Percentiles rank a stretch among this genome's conserved stretches.
These are phyloP conservation scores for Nannoperca obscura DNA, from an alignment of 2,797 vertebrate genomes.

Conservation along the genomic window DNA sequence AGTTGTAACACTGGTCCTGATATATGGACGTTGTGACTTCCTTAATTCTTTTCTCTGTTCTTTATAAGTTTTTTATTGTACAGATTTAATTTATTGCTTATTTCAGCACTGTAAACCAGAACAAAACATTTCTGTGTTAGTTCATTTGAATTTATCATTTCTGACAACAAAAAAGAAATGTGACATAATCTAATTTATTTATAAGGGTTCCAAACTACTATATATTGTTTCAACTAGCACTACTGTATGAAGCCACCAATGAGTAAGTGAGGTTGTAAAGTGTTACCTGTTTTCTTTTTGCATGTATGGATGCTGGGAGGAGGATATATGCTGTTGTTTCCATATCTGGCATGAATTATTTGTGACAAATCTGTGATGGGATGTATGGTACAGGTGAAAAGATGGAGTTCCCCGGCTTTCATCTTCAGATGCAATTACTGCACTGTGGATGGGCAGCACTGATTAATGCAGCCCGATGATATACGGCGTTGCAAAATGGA, in stretches of 20 bases:
- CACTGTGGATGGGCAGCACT: constrained; percentile 63
- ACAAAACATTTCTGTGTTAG: not conserved
- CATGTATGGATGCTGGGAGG: not conserved
- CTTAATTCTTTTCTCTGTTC: constrained; percentile 21
- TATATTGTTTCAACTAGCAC: not conserved
- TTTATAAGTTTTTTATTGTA: constrained; percentile 22
- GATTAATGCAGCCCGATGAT: constrained; percentile 75
- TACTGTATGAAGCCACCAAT: no score
- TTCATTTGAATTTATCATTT: not conserved
- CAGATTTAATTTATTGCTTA: not conserved
- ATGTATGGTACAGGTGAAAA: constrained; percentile 66
- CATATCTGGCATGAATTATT: constrained; percentile 66
- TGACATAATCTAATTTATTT: not conserved
- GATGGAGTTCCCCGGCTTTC: constrained; percentile 70
- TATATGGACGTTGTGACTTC: constrained; percentile 23
- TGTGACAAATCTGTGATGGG: constrained; percentile 54
- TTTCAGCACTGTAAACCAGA: not conserved
- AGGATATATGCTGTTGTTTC: constrained; percentile 30
- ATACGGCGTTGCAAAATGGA: constrained; percentile 62
- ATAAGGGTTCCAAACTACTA: not conserved
- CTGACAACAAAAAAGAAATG: not conserved
- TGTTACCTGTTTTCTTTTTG: not conserved
- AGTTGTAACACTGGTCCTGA: constrained; percentile 49
- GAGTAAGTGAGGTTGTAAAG: not conserved
- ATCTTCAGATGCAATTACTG: constrained; percentile 75